phyloP scores from a whole-genome alignment of 2,113 vertebrate genomes.

The Pionites leucogaster region DNA sequence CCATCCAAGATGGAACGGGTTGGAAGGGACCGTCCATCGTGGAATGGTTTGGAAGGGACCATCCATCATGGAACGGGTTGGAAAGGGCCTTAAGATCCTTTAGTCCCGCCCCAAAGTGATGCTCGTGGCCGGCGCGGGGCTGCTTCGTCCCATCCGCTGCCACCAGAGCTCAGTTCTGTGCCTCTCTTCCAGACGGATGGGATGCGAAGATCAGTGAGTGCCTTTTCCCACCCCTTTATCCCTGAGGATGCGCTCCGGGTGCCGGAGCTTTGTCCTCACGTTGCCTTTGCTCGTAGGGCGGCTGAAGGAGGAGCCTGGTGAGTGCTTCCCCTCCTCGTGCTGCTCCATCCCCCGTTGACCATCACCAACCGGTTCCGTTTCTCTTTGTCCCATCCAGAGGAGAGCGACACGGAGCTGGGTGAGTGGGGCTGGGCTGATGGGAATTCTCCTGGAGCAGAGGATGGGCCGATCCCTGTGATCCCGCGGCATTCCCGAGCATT shows the following conservation, averaged over 20 bases:
- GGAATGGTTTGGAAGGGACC: too few species aligned
- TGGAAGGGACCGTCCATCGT: too few species aligned
- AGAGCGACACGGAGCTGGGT: not conserved
- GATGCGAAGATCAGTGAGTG: not conserved
- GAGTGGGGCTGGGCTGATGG: not conserved
- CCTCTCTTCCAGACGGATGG: not conserved
- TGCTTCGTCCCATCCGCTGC: not conserved
- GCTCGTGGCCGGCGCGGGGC: not conserved
- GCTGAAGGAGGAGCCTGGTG: not conserved
- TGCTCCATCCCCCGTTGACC: not conserved
- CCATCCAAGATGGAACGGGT: too few species aligned
- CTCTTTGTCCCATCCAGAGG: not conserved
- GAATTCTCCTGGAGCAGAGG: not conserved
- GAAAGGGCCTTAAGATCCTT: not conserved
- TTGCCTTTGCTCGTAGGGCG: not conserved
- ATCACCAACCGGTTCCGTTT: not conserved
- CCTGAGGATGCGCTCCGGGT: not conserved
- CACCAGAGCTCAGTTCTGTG: not conserved
- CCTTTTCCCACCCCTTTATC: not conserved
- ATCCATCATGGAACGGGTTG: rapidly evolving
- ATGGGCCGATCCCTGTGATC: not conserved
- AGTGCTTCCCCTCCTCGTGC: not conserved
- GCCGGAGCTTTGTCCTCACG: not conserved
- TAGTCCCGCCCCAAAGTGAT: not conserved
- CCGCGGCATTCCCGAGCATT: not conserved